Conservation (phyloP, 2,888 invertebrate genomes). For the Epinotia brunnichana region DNA sequence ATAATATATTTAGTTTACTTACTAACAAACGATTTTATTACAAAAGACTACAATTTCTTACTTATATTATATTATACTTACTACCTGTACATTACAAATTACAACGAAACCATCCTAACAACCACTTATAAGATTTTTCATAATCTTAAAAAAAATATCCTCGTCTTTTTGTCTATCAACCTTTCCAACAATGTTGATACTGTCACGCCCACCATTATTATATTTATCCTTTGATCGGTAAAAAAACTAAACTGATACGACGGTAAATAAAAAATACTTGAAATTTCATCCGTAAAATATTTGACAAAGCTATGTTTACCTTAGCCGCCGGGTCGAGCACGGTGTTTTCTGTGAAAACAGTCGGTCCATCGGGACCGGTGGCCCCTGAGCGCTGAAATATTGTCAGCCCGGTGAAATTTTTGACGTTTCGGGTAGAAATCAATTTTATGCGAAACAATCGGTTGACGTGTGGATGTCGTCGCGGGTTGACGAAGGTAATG, state of each 20-base stretch:
- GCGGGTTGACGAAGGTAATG: slow-evolving; percentile 71
- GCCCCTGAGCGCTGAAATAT: slow-evolving; percentile 63
- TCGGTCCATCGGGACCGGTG: slow-evolving; percentile 50
- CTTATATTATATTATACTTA: too few species aligned
- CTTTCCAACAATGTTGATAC: neutral
- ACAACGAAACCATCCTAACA: too few species aligned
- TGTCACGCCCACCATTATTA: neutral
- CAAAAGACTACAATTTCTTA: too few species aligned
- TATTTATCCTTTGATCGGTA: slow-evolving; percentile 40
- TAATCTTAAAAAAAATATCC: neutral
- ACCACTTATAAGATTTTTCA: too few species aligned
- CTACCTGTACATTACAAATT: too few species aligned
- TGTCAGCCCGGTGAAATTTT: slow-evolving; percentile 63
- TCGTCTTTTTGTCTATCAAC: neutral
- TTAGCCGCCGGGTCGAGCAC: slow-evolving; percentile 63
- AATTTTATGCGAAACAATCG: slow-evolving; percentile 72
- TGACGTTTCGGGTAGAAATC: slow-evolving; percentile 71
- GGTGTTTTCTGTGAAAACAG: slow-evolving; percentile 74
- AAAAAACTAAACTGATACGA: slow-evolving; percentile 51
- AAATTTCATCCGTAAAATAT: slow-evolving; percentile 75
- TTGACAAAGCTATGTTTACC: slow-evolving; percentile 75
- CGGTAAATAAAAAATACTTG: slow-evolving; percentile 67
- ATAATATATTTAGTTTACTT: too few species aligned
- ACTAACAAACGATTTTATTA: too few species aligned
- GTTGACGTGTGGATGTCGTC: slow-evolving; percentile 53